A percentile compares a stretch with the other conserved stretches of the same genome.
Evolutionary conservation across 2,797 vertebrate genomes (phyloP).

Genomic region (Selene dorsalis): DNA sequence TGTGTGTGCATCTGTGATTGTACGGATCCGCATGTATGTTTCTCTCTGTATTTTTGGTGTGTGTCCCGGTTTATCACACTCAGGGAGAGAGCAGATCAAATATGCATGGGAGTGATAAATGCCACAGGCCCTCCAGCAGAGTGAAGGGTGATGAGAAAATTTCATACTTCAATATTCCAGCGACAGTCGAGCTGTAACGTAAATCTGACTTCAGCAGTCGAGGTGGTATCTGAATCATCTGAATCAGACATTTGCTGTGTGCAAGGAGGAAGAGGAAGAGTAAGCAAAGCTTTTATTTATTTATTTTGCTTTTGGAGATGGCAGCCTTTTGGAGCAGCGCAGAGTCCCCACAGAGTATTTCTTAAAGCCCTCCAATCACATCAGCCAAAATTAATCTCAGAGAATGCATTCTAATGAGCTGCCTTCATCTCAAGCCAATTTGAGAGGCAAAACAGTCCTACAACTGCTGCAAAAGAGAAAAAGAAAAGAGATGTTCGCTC

Average conservation of each 20-base stretch:
- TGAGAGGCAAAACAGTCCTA: constrained; percentile 44
- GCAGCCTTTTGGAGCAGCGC: constrained; percentile 60
- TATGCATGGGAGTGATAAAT: constrained; percentile 69
- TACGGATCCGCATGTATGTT: constrained; percentile 3
- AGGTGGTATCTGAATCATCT: constrained; percentile 49
- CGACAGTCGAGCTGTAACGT: constrained; percentile 30
- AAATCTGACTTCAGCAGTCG: constrained; percentile 52
- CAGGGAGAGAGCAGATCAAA: constrained; percentile 59
- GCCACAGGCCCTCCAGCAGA: constrained; percentile 54
- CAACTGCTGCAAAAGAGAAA: constrained; percentile 31
- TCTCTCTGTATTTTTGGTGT: constrained; percentile 11
- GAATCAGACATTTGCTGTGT: constrained; percentile 43
- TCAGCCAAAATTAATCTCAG: constrained; percentile 69
- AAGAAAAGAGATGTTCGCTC: constrained; percentile 31
- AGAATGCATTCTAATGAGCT: constrained; percentile 72
- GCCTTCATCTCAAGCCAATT: constrained; percentile 72
- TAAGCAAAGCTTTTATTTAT: constrained; percentile 53
- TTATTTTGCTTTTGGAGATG: constrained; percentile 65
- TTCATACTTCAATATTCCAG: constrained; percentile 54
- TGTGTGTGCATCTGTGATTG: background rate
- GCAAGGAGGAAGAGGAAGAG: constrained; percentile 34
- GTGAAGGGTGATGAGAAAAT: constrained; percentile 51
- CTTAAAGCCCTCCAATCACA: constrained; percentile 65
- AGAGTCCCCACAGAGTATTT: constrained; percentile 45
- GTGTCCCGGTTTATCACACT: constrained; percentile 32